A percentile compares a stretch with the other conserved stretches of the same genome.
Conservation (phyloP, 2,113 vertebrate species). For the Fukomys damarensis region DNA sequence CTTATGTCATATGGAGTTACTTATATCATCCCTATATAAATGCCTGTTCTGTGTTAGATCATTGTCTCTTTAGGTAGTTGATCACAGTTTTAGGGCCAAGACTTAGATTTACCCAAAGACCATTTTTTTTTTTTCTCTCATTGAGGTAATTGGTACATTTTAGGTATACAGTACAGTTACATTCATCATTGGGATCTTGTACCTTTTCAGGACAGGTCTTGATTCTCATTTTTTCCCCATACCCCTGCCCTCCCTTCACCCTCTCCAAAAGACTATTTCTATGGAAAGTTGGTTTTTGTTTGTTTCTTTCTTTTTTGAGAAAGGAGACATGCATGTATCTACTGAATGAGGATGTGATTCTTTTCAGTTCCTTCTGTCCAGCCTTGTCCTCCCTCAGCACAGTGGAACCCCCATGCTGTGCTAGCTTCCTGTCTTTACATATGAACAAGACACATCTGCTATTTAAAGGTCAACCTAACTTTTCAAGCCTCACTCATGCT, state of each 20-base stretch:
- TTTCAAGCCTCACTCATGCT: conserved; percentile 6
- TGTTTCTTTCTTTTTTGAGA: conserved; percentile 13
- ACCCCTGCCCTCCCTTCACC: no score
- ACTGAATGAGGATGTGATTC: background rate
- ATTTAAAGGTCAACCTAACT: conserved; percentile 11
- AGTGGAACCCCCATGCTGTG: background rate
- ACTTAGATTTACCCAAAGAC: background rate
- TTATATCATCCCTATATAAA: no score
- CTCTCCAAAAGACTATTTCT: conserved; percentile 12
- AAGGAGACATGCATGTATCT: background rate
- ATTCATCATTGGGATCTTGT: no score
- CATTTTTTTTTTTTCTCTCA: no score
- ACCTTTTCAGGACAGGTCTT: no score
- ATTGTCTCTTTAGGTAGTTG: background rate
- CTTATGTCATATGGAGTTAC: no score
- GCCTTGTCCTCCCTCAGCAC: background rate
- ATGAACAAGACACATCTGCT: background rate
- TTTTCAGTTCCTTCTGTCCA: conserved; percentile 46
- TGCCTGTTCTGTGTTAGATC: background rate
- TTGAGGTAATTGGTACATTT: no score
- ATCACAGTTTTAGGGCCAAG: background rate
- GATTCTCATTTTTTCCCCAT: no score
- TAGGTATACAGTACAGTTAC: no score
- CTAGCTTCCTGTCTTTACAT: conserved; percentile 27
- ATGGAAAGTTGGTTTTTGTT: background rate